Conservation (phyloP, 2,888 invertebrate genomes). For the Ctenicera cuprea region DNA sequence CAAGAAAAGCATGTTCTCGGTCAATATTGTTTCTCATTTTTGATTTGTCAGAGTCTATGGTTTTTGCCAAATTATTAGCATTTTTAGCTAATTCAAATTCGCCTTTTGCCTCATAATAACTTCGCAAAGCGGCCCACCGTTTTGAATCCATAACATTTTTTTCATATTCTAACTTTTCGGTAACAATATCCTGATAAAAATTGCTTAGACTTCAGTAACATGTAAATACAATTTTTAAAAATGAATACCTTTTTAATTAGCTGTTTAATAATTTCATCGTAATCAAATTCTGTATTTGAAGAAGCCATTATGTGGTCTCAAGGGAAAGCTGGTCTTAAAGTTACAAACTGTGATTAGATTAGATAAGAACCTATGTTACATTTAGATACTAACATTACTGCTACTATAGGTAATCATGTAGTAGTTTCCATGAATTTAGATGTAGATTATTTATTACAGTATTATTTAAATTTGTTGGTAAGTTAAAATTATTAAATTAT, state of each 20-base stretch:
- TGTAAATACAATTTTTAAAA: not conserved
- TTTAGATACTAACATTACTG: not conserved
- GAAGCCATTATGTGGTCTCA: slow-evolving; percentile 6
- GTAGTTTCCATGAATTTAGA: not conserved
- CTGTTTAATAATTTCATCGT: slow-evolving; percentile 13
- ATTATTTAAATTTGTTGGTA: not conserved
- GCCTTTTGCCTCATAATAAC: slow-evolving; percentile 14
- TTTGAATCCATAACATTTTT: slow-evolving; percentile 4
- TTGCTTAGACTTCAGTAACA: not conserved
- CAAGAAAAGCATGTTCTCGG: not conserved
- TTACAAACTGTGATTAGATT: slow-evolving; percentile 25
- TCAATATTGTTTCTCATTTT: not conserved
- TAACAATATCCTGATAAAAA: not conserved
- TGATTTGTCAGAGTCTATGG: not conserved
- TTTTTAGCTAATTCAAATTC: not conserved
- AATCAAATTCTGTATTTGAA: not conserved
- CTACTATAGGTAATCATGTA: not conserved
- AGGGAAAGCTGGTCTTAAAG: not conserved
- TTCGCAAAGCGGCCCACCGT: not conserved
- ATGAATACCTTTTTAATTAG: slow-evolving; percentile 2
- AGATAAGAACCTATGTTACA: slow-evolving; percentile 4
- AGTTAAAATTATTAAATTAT: not conserved
- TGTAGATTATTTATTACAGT: too few species aligned
- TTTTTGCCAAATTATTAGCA: not conserved
- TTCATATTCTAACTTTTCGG: slow-evolving; percentile 8